Evolutionary conservation across 2,797 vertebrate species (phyloP), one percentile per base, ranked within the genome.

Genomic region (Phoeniculus purpureus): DNA sequence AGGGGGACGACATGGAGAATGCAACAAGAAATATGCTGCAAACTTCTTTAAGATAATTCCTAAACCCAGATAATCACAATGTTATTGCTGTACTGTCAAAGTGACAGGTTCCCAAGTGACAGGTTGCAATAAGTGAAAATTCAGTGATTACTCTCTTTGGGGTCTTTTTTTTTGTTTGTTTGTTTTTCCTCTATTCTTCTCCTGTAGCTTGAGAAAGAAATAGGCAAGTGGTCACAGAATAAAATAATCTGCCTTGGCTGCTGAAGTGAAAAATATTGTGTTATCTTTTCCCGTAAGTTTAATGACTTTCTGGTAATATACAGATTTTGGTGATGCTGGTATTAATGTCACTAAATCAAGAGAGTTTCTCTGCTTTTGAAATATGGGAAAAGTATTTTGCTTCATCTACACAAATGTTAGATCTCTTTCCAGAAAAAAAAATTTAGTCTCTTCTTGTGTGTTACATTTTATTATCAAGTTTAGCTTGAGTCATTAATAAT

Each of bases 31-130:
- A 89, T 85, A 62, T 37, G 40, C 23, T 75, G 65, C 56, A 74
- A 94, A 94, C 83, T 94, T 90, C 65, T 70, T 65, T 34, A 64
- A 88, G 81, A 85, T 82, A 54, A 90, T 93, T 84, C 43, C 51
- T 68, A 84, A 60, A 59, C 23, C 1, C 11, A 71, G 26, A 68
- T 45, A 86, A 90, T 81, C 20, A 22, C 51, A 51, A 17, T 86
- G 51, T 34, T 83, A 40, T 72, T 23, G 6, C 55, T 1, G 3
- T 40, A 32, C 29, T 71, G 34, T 55, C 78, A 83, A 54, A 4
- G 14, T 37, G 37, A 37, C 37, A 37, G 37, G 45, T 81, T 82
- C 80, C 50, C 37, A 21, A 85, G 71, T 32, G 65, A 71, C 37
- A 45, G 22, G 64, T 87, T 68, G 72, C 12, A 58, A 4, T 58